Conservation (phyloP, 2,797 vertebrate species). For the Coregonus suidteri region DNA sequence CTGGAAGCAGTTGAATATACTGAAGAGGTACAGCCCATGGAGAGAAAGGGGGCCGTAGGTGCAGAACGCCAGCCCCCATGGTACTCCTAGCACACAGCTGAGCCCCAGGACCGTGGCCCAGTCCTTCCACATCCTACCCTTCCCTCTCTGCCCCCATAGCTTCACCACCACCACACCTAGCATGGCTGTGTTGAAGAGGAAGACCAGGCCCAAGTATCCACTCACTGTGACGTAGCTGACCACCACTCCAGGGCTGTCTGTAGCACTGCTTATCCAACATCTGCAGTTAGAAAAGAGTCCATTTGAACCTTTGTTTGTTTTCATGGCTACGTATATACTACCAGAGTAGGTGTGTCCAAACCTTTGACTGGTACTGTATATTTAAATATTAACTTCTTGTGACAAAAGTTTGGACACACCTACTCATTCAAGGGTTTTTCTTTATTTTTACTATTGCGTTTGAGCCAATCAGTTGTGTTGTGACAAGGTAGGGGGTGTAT, state of each 20-base stretch:
- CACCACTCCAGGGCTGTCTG: conserved; percentile 27
- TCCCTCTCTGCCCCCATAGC: conserved; percentile 57
- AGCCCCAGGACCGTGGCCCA: conserved; percentile 76
- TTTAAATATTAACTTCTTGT: no score
- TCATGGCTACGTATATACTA: not conserved
- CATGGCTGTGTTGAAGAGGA: conserved; percentile 84
- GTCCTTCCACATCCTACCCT: conserved; percentile 72
- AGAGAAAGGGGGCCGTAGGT: conserved; percentile 60
- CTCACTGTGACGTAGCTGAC: conserved; percentile 76
- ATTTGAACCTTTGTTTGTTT: not conserved
- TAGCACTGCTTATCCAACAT: conserved; percentile 66
- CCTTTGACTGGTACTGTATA: no score
- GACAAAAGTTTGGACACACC: no score
- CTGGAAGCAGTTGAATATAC: conserved; percentile 79
- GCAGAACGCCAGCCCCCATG: conserved; percentile 74
- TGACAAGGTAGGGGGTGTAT: no score
- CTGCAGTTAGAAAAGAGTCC: conserved; percentile 44
- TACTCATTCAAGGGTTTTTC: no score
- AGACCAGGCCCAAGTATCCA: conserved; percentile 80
- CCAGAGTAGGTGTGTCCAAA: no score
- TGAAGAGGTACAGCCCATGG: conserved; percentile 80
- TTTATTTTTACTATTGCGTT: no score
- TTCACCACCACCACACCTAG: conserved; percentile 79
- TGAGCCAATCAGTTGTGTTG: no score
- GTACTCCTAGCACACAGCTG: conserved; percentile 78